phyloP scores from a whole-genome alignment of 2,888 invertebrate species.

The Colletes collaris region DNA sequence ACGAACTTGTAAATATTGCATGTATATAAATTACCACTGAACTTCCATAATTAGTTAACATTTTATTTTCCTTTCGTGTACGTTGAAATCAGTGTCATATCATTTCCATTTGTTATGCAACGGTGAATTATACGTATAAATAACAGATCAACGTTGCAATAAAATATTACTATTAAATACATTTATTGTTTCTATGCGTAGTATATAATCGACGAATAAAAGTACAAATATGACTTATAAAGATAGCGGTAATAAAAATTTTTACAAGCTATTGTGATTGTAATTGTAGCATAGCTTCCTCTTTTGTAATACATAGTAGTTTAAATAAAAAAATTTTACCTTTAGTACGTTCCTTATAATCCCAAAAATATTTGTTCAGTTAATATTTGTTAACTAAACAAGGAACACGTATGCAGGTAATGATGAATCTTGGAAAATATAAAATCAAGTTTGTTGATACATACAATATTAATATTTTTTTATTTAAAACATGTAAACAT shows the following conservation, averaged over 20 bases:
- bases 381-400: too few relatives aligned
- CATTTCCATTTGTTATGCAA: background rate
- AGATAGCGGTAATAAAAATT: constrained; percentile 2
- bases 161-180: constrained; percentile 5
- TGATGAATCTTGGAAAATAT: constrained; percentile 32
- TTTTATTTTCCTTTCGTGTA: background rate
- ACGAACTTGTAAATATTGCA: constrained; percentile 29
- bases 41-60: background rate
- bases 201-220: constrained; percentile 12
- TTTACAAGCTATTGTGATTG: constrained; percentile 4
- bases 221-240: constrained; percentile 20
- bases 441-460: constrained; percentile 6
- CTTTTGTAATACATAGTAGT: too few relatives aligned
- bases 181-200: constrained; percentile 3
- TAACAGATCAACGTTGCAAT: constrained; percentile 3
- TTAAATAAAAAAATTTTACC: background rate
- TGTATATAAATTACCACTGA: constrained; percentile 2
- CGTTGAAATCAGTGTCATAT: background rate
- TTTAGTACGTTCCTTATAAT: background rate
- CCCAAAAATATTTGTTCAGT: too few relatives aligned
- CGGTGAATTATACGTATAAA: background rate
- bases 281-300: constrained; percentile 7
- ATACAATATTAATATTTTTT: constrained; percentile 40
- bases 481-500: too few relatives aligned
- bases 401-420: background rate